Base-by-base conservation (phyloP, 64 coral and sea anemone genomes). In the Montipora capricornis region DNA sequence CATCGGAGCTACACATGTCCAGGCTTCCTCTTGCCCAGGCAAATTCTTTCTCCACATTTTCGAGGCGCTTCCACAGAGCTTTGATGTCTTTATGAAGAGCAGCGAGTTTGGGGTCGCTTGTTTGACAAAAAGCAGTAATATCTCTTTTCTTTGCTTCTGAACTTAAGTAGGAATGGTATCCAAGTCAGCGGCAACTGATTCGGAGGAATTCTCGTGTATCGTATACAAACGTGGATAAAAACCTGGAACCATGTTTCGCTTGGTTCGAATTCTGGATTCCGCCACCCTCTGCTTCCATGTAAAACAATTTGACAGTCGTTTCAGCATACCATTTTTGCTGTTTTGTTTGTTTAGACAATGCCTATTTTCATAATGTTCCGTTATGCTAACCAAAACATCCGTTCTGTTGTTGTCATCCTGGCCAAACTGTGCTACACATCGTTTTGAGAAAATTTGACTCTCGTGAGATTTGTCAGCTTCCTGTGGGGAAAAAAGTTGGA, bases 61-160 rank as follows among this genome's bases (percentile, higher is more conserved):
- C 82, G 50, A 86, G 82, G 45, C 82, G 82, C 46, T 47, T 49
- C 82, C 82, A 86, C 11, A 86, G 82, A 22, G 70, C 82, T 37
- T 71, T 86, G 62, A 86, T 86, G 82, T 86, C 82, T 70, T 70
- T 44, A 51, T 73, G 82, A 8, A 86, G 17, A 16, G 64, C 37
- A 48, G 46, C 82, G n/a, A 86, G 68, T 71, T 69, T 86, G 11
- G 67, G 64, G 20, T 86, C 66, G 60, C 66, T 37, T 22, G 62
- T 71, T 68, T 22, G 20, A 57, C 80, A 82, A 44, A 51, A 64
- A 64, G 55, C 12, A 4, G 55, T 64, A 37, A 82, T 46, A 5
- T 44, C 51, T 44, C 73, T 24, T 46, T 75, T 29, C 3, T 45
- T 75, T 45, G 12, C 29, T 13, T 86, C 17, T 20, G 44, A n/a